phyloP scores from a whole-genome alignment of 1,140 invertebrate genomes.

The Sminthurinus signatus region DNA sequence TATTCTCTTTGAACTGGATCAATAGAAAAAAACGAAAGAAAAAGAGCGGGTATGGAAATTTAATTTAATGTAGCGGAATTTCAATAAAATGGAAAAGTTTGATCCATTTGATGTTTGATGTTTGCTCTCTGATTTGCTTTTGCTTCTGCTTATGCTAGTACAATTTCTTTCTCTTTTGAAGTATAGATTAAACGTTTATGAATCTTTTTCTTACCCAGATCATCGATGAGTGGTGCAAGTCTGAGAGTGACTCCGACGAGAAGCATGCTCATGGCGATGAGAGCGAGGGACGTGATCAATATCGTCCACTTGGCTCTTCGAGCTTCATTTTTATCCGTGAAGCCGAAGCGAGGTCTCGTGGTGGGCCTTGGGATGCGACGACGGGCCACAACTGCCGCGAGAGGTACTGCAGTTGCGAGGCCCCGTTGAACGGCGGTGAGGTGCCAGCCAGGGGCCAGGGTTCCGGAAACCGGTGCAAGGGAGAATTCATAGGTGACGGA shows the following conservation, averaged over 20 bases:
- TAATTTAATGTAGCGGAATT: too few species aligned
- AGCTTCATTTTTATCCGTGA: slow-evolving; percentile 39
- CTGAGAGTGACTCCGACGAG: slow-evolving; percentile 79
- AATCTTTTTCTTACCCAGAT: slow-evolving; percentile 67
- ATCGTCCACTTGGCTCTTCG: slow-evolving; percentile 74
- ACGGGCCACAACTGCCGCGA: slow-evolving; percentile 37
- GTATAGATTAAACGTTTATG: too few species aligned
- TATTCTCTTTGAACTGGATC: too few species aligned
- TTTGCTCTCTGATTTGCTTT: too few species aligned
- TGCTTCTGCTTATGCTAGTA: too few species aligned
- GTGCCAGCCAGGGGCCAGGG: slow-evolving; percentile 39
- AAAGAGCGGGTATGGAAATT: too few species aligned
- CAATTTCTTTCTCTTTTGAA: too few species aligned
- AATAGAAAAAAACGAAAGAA: too few species aligned
- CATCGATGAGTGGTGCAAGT: slow-evolving; percentile 85
- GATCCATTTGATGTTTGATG: too few species aligned
- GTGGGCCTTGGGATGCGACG: slow-evolving; percentile 32
- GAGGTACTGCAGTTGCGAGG: slow-evolving; percentile 36
- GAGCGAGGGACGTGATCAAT: slow-evolving; percentile 75
- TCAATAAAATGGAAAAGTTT: too few species aligned
- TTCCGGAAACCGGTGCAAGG: slow-evolving; percentile 36
- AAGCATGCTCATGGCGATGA: slow-evolving; percentile 76
- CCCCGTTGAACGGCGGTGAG: slow-evolving; percentile 40
- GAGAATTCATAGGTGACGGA: slow-evolving; percentile 41
- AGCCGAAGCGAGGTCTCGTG: slow-evolving; percentile 36